A percentile compares a stretch with the other conserved stretches of the same genome.
Evolutionary conservation across 1,140 invertebrate species (phyloP).

Genomic region (Nasonia vitripennis): DNA sequence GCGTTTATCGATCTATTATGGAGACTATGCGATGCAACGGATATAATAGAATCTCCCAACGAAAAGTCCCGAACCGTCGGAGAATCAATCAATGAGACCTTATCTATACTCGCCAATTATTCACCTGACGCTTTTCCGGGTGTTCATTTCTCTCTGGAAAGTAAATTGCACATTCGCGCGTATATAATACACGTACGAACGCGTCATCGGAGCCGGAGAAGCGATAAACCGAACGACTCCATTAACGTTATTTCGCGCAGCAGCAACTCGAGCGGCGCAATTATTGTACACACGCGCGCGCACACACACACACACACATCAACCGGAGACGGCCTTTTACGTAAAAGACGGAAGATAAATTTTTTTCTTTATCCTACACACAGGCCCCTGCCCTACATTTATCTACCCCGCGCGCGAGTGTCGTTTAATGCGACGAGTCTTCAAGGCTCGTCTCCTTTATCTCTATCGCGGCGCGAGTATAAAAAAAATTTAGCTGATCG

Average conservation of each 20-base stretch:
- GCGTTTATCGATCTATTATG: too few relatives aligned
- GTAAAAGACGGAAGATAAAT: slow-evolving; percentile 21
- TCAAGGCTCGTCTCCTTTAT: slow-evolving; percentile 17
- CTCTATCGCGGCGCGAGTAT: background rate
- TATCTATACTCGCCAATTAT: too few relatives aligned
- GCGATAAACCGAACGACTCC: slow-evolving; percentile 15
- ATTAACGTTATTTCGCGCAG: slow-evolving; percentile 2
- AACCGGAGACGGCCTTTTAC: slow-evolving; percentile 17
- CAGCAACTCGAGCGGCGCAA: background rate
- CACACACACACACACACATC: background rate
- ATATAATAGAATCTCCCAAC: too few relatives aligned
- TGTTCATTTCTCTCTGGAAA: background rate
- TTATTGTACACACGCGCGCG: background rate
- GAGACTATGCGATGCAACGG: too few relatives aligned
- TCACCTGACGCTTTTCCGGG: background rate
- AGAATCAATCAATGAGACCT: too few relatives aligned
- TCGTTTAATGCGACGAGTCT: slow-evolving; percentile 5
- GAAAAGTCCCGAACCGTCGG: too few relatives aligned
- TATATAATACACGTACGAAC: background rate
- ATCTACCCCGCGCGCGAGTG: background rate
- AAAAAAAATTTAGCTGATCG: background rate
- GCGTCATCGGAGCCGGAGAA: background rate
- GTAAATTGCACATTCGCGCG: too few relatives aligned
- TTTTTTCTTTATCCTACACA: background rate
- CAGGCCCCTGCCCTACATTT: slow-evolving; percentile 9